phyloP scores from a whole-genome alignment of 2,113 vertebrate genomes.

The Cyphomyrus discorhynchus region DNA sequence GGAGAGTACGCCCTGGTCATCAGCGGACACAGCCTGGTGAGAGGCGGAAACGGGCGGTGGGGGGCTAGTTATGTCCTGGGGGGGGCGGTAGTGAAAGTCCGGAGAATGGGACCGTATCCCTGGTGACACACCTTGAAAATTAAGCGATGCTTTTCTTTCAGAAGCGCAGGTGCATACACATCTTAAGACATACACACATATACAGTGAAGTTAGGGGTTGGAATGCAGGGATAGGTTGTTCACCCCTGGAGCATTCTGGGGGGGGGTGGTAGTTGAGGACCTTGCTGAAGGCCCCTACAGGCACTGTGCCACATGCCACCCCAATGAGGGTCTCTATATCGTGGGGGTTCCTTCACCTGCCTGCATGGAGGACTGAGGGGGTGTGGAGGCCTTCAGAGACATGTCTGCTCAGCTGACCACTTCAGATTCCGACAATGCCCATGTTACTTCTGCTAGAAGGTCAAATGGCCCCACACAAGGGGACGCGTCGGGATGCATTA shows the following conservation, averaged over 20 bases:
- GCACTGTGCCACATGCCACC: background rate
- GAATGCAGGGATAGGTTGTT: background rate
- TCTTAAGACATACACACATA: background rate
- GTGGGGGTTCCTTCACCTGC: background rate
- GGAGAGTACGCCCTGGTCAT: constrained; percentile 85
- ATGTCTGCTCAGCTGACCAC: background rate
- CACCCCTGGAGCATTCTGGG: background rate
- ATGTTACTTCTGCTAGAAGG: background rate
- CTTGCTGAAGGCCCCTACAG: background rate
- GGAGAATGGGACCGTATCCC: background rate
- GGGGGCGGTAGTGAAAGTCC: background rate
- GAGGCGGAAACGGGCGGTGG: constrained; percentile 17
- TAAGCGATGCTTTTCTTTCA: background rate
- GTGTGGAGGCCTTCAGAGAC: background rate
- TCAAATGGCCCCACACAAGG: background rate
- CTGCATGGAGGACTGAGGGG: background rate
- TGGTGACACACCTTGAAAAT: background rate
- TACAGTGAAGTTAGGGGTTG: background rate
- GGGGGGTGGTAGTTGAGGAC: background rate
- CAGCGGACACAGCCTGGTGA: constrained; percentile 88
- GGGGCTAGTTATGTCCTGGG: background rate
- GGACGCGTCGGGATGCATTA: background rate
- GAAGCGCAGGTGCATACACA: background rate
- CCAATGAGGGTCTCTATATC: background rate
- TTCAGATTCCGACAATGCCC: background rate